phyloP scores from a whole-genome alignment of 2,113 vertebrate genomes.

The Myrmophylax atrothorax region DNA sequence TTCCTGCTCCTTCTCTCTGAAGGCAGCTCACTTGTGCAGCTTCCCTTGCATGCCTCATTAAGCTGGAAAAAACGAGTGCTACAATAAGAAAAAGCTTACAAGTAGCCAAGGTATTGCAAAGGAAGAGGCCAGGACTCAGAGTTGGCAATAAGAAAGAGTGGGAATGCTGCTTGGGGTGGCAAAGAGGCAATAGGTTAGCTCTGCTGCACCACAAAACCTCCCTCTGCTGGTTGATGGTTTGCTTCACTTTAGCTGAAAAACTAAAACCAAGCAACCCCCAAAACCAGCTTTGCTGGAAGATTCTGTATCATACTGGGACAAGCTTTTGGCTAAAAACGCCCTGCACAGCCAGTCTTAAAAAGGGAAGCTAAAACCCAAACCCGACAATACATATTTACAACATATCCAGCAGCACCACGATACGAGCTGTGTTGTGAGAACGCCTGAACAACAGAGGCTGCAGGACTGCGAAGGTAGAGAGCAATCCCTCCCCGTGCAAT shows the following conservation, averaged over 20 bases:
- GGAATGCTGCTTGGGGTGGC: neutral
- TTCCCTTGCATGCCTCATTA: neutral
- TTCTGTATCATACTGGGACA: neutral
- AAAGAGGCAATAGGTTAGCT: neutral
- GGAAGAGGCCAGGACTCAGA: neutral
- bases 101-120: neutral
- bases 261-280: neutral
- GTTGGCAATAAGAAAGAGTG: neutral
- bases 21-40: neutral
- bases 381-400: accelerated
- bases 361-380: neutral
- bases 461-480: accelerated
- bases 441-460: neutral
- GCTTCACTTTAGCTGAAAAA: neutral
- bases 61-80: neutral
- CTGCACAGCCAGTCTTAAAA: neutral
- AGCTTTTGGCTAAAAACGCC: neutral
- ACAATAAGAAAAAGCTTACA: neutral
- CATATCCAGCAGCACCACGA: neutral
- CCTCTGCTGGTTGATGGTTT: neutral
- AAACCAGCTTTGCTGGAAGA: neutral
- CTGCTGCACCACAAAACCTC: neutral
- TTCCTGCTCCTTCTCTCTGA: neutral
- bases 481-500: neutral
- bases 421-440: neutral